Percentiles rank a stretch among this genome's conserved stretches.
Conservation (phyloP, 2,797 vertebrate species). For the Aselliscus stoliczkanus region DNA sequence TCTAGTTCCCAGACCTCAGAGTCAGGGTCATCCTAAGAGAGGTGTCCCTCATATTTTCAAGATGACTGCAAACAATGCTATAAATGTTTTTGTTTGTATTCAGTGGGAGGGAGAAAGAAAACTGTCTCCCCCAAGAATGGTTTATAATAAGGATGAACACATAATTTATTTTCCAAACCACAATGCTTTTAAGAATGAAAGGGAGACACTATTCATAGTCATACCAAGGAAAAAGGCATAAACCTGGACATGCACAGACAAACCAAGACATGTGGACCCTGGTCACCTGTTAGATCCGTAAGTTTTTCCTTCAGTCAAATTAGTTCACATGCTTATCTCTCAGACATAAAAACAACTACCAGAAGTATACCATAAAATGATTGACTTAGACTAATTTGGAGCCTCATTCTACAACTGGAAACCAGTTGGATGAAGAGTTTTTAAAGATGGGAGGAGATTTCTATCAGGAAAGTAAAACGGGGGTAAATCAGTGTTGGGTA, state of each 20-base stretch:
- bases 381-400: not conserved
- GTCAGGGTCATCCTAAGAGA: not conserved
- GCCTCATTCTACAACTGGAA: not conserved
- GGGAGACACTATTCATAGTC: not conserved
- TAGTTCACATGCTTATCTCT: not conserved
- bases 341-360: not conserved
- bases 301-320: not conserved
- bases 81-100: not conserved
- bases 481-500: not conserved
- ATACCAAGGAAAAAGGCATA: not conserved
- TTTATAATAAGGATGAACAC: not conserved
- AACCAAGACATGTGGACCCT: not conserved
- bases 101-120: not conserved
- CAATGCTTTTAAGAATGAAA: not conserved
- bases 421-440: not conserved
- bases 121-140: not conserved
- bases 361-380: not conserved
- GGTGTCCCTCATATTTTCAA: not conserved
- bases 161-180: not conserved
- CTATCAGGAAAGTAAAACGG: not conserved
- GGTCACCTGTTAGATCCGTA: not conserved
- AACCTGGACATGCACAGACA: not conserved
- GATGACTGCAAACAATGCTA: not conserved
- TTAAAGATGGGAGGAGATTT: not conserved
- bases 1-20: not conserved